Conservation (phyloP, 2,797 vertebrate genomes). For the Darevskia mixta region DNA sequence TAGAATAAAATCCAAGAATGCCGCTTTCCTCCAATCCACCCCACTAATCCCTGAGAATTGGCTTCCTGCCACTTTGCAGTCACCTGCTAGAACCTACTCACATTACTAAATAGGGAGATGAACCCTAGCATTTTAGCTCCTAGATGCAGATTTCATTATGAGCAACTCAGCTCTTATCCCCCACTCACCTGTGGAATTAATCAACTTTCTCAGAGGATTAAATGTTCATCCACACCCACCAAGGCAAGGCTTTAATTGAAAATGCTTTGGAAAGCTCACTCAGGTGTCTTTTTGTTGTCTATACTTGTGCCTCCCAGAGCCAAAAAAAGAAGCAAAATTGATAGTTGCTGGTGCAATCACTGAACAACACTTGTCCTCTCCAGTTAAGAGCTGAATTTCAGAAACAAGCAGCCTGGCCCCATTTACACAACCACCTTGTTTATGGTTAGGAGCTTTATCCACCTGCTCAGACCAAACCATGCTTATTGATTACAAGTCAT, state of each 20-base stretch:
- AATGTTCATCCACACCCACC: constrained; percentile 9
- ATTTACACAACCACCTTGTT: constrained; percentile 1
- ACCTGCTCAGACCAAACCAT: neutral
- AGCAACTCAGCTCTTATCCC: neutral
- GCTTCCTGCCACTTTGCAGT: neutral
- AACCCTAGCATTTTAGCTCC: neutral
- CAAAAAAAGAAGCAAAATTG: constrained; percentile 41
- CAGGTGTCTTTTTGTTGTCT: constrained; percentile 33
- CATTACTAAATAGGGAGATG: neutral
- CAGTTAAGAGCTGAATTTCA: constrained; percentile 18
- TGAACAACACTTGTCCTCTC: constrained; percentile 13
- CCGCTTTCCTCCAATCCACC: neutral
- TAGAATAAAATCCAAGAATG: neutral
- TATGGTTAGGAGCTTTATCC: neutral
- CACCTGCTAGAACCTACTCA: neutral
- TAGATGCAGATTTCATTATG: neutral
- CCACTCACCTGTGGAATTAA: constrained; percentile 23
- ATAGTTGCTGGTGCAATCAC: constrained; percentile 18
- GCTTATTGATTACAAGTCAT: constrained; percentile 7
- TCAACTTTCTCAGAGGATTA: constrained; percentile 18
- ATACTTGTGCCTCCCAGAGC: neutral
- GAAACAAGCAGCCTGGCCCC: neutral
- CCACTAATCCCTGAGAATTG: neutral
- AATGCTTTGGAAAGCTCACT: constrained; percentile 14
- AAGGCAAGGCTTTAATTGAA: constrained; percentile 12